These are phyloP conservation scores for Bufotes viridis DNA, from an alignment of 2,797 vertebrate species.

Conservation along the genomic window DNA sequence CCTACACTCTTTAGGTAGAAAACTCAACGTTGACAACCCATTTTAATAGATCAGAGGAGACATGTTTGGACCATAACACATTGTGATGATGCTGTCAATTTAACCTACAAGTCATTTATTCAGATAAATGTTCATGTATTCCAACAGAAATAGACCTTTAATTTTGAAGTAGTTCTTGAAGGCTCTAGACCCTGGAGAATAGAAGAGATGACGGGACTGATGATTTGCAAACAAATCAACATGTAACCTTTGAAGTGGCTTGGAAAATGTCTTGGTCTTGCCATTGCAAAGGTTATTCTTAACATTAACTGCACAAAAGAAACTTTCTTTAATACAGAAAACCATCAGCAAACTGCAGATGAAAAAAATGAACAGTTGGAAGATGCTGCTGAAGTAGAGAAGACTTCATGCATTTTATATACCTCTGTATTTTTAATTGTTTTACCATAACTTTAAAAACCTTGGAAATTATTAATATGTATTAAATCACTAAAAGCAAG, in stretches of 20 bases:
- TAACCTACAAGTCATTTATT: neutral
- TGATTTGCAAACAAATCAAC: slow-evolving; percentile 13
- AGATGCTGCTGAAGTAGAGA: neutral
- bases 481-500: neutral
- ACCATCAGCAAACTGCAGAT: neutral
- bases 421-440: neutral
- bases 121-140: neutral
- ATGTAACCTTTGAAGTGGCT: neutral
- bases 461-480: neutral
- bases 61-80: neutral
- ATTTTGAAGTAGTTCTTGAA: slow-evolving; percentile 13
- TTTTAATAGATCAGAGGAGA: neutral
- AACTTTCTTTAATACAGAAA: neutral
- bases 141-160: neutral
- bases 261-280: neutral
- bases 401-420: neutral
- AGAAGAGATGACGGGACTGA: neutral
- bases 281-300: slow-evolving; percentile 14
- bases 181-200: neutral
- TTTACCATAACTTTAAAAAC: neutral
- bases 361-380: neutral
- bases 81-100: neutral
- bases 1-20: neutral
- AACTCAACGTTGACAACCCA: neutral
- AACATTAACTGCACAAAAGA: neutral